A percentile compares a stretch with the other conserved stretches of the same genome.
Evolutionary conservation across 2,797 vertebrate species (phyloP).

Genomic region (Pangasius sanitwongsei): DNA sequence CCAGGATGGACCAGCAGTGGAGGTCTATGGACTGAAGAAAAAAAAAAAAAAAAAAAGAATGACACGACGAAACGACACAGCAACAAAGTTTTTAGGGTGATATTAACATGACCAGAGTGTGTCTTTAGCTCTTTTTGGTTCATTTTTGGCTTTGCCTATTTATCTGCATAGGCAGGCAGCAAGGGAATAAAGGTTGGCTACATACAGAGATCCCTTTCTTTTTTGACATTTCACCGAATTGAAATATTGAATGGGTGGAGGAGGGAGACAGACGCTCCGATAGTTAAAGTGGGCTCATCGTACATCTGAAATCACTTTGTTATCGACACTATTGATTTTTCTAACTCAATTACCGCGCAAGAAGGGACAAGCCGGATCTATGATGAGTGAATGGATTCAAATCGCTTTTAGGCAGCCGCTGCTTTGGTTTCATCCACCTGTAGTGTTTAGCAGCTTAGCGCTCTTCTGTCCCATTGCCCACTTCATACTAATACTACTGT

Average conservation of each 20-base stretch:
- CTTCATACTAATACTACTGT: neutral
- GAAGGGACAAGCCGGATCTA: neutral
- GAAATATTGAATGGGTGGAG: constrained; percentile 5
- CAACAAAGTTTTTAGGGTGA: neutral
- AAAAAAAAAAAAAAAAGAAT: too few species aligned
- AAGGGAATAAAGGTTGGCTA: neutral
- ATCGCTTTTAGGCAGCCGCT: neutral
- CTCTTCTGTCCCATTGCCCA: neutral
- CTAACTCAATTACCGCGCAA: neutral
- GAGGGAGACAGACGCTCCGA: neutral
- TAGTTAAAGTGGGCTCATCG: neutral
- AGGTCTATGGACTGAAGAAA: neutral
- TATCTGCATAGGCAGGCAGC: neutral
- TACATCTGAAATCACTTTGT: constrained; percentile 27
- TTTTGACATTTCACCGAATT: constrained; percentile 28
- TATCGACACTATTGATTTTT: constrained; percentile 20
- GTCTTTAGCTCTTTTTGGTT: neutral
- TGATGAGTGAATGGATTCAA: neutral
- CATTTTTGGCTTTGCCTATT: neutral
- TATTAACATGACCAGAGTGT: neutral
- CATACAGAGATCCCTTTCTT: neutral
- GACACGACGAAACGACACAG: neutral
- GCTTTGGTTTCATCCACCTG: neutral
- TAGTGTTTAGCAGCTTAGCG: neutral
- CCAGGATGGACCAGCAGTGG: neutral